These are phyloP conservation scores for Drosophila santomea DNA, from an alignment of 1,140 invertebrate genomes.

Conservation along the genomic window DNA sequence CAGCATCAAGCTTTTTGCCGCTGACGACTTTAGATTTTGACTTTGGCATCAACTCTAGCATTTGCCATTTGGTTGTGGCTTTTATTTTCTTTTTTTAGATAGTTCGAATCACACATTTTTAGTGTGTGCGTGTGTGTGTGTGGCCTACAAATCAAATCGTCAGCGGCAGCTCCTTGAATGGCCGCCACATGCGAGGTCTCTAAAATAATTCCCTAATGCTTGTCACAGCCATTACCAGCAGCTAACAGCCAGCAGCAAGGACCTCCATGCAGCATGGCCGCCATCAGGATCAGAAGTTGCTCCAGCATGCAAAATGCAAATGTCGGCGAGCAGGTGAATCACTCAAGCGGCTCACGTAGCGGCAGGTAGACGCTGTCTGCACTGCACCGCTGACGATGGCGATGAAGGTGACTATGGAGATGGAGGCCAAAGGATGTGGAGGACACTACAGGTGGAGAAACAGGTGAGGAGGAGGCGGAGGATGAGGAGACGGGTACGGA, in stretches of 20 bases:
- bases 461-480: too few species aligned
- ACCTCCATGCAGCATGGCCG: constrained; percentile 1
- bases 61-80: constrained; percentile 41
- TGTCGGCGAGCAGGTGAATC: constrained; percentile 57
- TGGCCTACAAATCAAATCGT: constrained; percentile 66
- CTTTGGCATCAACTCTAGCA: constrained; percentile 4
- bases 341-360: constrained; percentile 57
- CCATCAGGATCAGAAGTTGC: constrained; percentile 16
- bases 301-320: constrained; percentile 59
- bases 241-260: constrained; percentile 27
- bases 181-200: constrained; percentile 56
- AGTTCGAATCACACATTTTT: constrained; percentile 1
- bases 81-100: constrained; percentile 10
- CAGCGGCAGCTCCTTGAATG: constrained; percentile 62
- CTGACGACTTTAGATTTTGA: constrained; percentile 51
- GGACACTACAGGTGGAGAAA: too few species aligned
- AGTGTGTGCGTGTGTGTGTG: constrained; percentile 4
- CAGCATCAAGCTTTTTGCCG: constrained; percentile 50
- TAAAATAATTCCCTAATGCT: constrained; percentile 62
- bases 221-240: constrained; percentile 59
- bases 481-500: not conserved
- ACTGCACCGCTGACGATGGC: not conserved
- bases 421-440: not conserved
- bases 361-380: constrained; percentile 38
- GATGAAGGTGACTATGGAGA: constrained; percentile 4